Conservation (phyloP, 2,797 vertebrate genomes). For the Pipistrellus kuhlii region DNA sequence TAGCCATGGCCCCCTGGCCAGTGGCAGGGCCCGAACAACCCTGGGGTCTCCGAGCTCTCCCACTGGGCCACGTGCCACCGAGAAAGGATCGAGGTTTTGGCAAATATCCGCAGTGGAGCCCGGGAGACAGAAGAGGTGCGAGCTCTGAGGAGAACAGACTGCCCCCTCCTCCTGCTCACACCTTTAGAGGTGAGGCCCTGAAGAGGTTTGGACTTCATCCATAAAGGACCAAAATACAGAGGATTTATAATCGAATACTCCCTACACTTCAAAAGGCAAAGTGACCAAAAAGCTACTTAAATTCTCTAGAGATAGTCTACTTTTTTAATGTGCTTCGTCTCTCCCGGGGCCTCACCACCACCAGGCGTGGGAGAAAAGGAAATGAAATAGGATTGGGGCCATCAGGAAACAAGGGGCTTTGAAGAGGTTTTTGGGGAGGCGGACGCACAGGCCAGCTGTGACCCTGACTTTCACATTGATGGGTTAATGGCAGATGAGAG, state of each 20-base stretch:
- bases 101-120: background rate
- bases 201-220: background rate
- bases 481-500: conserved; percentile 59
- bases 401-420: background rate
- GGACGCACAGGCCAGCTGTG: conserved; percentile 73
- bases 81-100: conserved; percentile 52
- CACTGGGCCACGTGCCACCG: background rate
- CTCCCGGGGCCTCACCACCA: background rate
- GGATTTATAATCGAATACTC: background rate
- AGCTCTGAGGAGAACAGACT: background rate
- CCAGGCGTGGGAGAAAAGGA: background rate
- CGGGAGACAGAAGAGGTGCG: background rate
- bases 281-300: background rate
- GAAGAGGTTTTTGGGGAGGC: background rate
- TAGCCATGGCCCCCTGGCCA: background rate
- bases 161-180: background rate
- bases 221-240: background rate
- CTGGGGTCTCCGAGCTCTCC: background rate
- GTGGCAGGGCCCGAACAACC: background rate
- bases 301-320: conserved; percentile 19
- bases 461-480: conserved; percentile 80
- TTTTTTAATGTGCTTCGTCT: conserved; percentile 30
- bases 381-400: background rate
- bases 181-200: background rate
- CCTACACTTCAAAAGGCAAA: conserved; percentile 46